A percentile compares a stretch with the other conserved stretches of the same genome.
These are phyloP conservation scores for Triops cancriformis DNA, from an alignment of 1,140 invertebrate species.

Conservation along the genomic window DNA sequence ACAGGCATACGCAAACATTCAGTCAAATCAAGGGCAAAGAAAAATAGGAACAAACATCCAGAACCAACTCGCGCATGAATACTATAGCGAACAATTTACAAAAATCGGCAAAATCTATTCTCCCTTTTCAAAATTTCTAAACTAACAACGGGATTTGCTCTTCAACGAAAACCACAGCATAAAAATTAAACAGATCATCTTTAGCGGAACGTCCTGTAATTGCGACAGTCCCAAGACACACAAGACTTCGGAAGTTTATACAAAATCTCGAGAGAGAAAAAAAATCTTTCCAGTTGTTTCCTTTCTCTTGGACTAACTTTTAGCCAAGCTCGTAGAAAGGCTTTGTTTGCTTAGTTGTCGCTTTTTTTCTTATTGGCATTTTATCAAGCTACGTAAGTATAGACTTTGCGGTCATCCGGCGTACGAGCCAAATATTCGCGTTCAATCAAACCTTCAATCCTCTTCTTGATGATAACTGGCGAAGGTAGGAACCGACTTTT, in stretches of 20 bases:
- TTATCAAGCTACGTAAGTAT: background rate
- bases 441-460: slow-evolving; percentile 98
- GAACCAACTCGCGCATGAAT: background rate
- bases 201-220: background rate
- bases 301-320: background rate
- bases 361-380: background rate
- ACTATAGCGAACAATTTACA: slow-evolving; percentile 5
- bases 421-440: slow-evolving; percentile 95
- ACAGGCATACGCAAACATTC: background rate
- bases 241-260: background rate
- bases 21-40: background rate
- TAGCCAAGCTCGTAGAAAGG: background rate
- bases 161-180: background rate
- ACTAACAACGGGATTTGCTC: background rate
- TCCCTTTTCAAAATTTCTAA: background rate
- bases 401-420: slow-evolving; percentile 65
- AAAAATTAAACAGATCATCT: background rate
- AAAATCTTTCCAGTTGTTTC: background rate
- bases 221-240: background rate
- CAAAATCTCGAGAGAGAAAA: background rate
- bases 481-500: slow-evolving; percentile 93
- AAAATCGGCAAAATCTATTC: background rate
- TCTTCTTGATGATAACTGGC: slow-evolving; percentile 95
- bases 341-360: background rate
- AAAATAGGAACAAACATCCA: background rate